A percentile compares a stretch with the other conserved stretches of the same genome.
These are phyloP conservation scores for Heliconius ethilla DNA, from an alignment of 2,888 invertebrate genomes.

Conservation along the genomic window DNA sequence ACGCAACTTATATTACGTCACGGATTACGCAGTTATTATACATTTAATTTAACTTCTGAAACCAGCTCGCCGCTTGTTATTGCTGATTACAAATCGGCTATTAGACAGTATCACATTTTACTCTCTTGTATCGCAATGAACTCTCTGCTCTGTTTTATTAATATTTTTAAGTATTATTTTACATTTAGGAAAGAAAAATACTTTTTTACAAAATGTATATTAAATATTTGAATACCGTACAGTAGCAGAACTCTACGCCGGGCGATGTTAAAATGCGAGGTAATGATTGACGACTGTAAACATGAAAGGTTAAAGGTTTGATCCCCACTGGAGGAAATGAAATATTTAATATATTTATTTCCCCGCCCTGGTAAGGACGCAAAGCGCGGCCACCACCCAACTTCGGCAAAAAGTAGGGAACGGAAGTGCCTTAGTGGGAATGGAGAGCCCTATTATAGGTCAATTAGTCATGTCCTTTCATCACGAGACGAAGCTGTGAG, in stretches of 20 bases:
- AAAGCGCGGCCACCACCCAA: not conserved
- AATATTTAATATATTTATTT: not conserved
- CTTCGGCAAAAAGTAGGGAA: too few relatives aligned
- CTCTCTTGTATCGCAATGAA: not conserved
- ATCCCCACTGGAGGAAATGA: not conserved
- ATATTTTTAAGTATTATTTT: too few relatives aligned
- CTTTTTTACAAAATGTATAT: too few relatives aligned
- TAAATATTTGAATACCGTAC: too few relatives aligned
- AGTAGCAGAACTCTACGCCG: too few relatives aligned
- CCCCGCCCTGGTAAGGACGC: not conserved
- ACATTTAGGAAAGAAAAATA: too few relatives aligned
- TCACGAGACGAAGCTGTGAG: too few relatives aligned
- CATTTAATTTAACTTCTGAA: conserved; percentile 30
- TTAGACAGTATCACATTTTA: not conserved
- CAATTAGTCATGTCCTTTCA: too few relatives aligned
- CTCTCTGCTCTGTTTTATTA: too few relatives aligned
- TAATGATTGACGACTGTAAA: not conserved
- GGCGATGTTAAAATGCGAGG: too few relatives aligned
- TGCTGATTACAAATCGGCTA: not conserved
- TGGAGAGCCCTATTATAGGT: too few relatives aligned
- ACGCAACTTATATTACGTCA: conserved; percentile 28
- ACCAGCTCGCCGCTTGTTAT: not conserved
- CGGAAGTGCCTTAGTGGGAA: too few relatives aligned
- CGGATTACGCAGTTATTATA: conserved; percentile 25
- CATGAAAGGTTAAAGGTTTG: not conserved